These are phyloP conservation scores for Champsocephalus gunnari DNA, from an alignment of 2,797 vertebrate genomes.

Conservation along the genomic window DNA sequence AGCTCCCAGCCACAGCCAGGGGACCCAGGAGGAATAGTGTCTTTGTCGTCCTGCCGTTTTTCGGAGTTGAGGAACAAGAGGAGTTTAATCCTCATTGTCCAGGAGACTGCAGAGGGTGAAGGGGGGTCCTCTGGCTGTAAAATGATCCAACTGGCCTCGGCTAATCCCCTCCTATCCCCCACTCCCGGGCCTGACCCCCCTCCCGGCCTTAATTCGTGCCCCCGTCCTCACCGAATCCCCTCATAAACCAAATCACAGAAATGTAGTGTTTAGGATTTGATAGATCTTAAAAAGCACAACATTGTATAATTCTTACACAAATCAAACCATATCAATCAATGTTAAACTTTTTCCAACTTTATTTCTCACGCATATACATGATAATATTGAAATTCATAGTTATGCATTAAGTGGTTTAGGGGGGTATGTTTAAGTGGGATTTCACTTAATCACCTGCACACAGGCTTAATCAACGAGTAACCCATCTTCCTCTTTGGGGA, in stretches of 20 bases:
- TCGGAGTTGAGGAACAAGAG: conserved; percentile 88
- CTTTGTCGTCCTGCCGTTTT: conserved; percentile 85
- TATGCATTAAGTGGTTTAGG: conserved; percentile 55
- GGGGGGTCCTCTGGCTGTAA: conserved; percentile 89
- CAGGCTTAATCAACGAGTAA: conserved; percentile 52
- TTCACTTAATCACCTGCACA: conserved; percentile 74
- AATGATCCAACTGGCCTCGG: conserved; percentile 97
- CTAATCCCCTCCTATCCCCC: conserved; percentile 93
- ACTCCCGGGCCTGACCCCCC: conserved; percentile 74
- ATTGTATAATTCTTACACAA: neutral
- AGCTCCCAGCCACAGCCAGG: conserved; percentile 76
- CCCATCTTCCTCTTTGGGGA: conserved; percentile 44
- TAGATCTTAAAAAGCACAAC: conserved; percentile 25
- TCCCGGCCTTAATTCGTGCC: conserved; percentile 68
- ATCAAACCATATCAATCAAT: neutral
- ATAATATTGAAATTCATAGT: conserved; percentile 39
- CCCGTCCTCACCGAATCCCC: conserved; percentile 50
- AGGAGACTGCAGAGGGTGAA: conserved; percentile 80
- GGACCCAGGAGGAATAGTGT: conserved; percentile 83
- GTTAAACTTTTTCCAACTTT: conserved; percentile 2
- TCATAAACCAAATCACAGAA: conserved; percentile 53
- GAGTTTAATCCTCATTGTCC: conserved; percentile 90
- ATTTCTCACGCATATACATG: neutral
- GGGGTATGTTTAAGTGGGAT: conserved; percentile 67
- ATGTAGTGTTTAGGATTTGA: neutral